Evolutionary conservation across 2,888 invertebrate species (phyloP), one percentile per base, ranked within the genome.

Genomic region (Meloe dianella): DNA sequence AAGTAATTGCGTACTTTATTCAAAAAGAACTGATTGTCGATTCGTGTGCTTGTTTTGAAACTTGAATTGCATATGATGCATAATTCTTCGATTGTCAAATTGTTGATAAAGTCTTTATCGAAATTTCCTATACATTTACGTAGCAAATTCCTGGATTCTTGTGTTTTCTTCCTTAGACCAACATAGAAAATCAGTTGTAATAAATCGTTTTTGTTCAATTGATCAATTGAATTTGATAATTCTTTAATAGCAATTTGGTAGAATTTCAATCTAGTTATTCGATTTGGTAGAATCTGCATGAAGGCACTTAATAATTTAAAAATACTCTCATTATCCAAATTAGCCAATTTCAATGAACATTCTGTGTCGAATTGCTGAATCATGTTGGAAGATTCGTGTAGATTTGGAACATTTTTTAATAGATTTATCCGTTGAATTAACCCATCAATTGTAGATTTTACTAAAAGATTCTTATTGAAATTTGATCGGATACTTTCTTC

Each of bases 21-120:
- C 57, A 83, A 74, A 32, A 85, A 68, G 56, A 70, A 22, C 51
- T 69, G 68, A 61, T 81, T 81, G 30, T 68, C 72, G 29, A 84
- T 80, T 77, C 78, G 82, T 54, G 81, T 82, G 64, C 82, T 81
- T 2, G 81, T 81, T 79, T 83, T 83, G 72, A 82, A 84, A 7
- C 80, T 77, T 4, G 84, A 75, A 74, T 81, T 81, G 62, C 83
- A 83, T 63, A 85, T 74, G 54, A 84, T 80, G 64, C 83, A 81
- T 22, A 84, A 67, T 64, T 85, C 83, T 72, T 83, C 81, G 24
- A 73, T 60, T 12, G 78, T 77, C 67, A 84, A 75, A 27, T 71
- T 66, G 24, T 80, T 60, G 10, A 80, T 71, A 61, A 70, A 57
- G 29, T 62, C 60, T 38, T 70, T 58, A 64, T 74, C 70, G 17